Percentiles rank a stretch among this genome's conserved stretches.
Conservation (phyloP, 2,888 invertebrate species). For the Myopa tessellatipennis region DNA sequence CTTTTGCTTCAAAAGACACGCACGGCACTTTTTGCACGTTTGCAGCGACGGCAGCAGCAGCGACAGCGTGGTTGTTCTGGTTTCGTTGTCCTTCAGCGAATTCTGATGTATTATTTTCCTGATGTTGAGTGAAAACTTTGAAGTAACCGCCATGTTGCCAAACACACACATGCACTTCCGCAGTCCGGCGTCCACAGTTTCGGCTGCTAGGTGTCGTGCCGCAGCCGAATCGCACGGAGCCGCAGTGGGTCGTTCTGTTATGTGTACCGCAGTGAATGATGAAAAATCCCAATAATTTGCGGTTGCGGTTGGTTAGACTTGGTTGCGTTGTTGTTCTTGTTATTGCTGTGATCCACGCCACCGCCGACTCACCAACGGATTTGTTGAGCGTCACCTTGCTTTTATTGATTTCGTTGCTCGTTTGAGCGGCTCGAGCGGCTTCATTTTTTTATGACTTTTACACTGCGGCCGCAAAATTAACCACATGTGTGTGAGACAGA, state of each 20-base stretch:
- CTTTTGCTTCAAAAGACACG: not conserved
- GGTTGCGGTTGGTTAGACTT: conserved; percentile 42
- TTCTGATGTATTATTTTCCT: not conserved
- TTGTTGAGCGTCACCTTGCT: conserved; percentile 57
- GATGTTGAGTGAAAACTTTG: not conserved
- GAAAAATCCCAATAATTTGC: conserved; percentile 48
- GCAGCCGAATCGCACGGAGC: not conserved
- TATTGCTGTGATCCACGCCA: not conserved
- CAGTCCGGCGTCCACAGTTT: not conserved
- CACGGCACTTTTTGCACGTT: not conserved
- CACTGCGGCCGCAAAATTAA: conserved; percentile 57
- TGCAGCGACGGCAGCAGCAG: not conserved
- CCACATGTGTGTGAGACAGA: conserved; percentile 55
- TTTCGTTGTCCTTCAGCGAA: not conserved
- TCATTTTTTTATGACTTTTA: conserved; percentile 27
- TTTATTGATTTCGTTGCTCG: conserved; percentile 58
- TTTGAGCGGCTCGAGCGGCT: conserved; percentile 36
- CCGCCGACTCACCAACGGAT: not conserved
- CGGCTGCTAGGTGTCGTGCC: conserved; percentile 8
- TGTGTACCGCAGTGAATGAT: conserved; percentile 31
- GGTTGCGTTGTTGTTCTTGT: not conserved
- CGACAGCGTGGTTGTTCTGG: not conserved
- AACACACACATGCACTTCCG: conserved; percentile 24
- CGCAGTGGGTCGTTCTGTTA: conserved; percentile 9
- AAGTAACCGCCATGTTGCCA: not conserved